Evolutionary conservation across 2,113 vertebrate species (phyloP), one percentile per base, ranked within the genome.

Genomic region (Tachysurus fulvidraco): DNA sequence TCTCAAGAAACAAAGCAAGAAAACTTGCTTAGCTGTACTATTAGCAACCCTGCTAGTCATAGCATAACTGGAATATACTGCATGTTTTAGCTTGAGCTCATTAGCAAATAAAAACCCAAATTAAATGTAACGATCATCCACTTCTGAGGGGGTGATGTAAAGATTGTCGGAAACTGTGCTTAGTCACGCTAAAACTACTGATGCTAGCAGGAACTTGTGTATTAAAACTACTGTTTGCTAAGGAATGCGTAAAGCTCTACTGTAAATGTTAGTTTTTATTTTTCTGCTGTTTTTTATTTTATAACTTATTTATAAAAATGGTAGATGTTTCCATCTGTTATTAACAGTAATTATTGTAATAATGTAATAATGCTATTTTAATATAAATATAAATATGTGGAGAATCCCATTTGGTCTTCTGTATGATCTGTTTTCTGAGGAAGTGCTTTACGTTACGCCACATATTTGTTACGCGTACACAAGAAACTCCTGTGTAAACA

Each of bases 311-410:
- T 92, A 89, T 92, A 76, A 85, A 81, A 64, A 36, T 80, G 89
- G 83, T 89, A 84, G 89, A 89, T 83, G 71, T 65, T 88, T 87
- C 88, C 90, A 92, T 90, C 89, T 65, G 90, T 93, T 93, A 92
- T 93, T 69, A 25, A 88, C 67, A 67, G 69, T 76, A 91, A 92
- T 91, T 84, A 84, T 88, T 93, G 92, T 94, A 83, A 87, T 93
- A 90, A 90, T 93, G 93, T 94, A 85, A 93, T 91, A 94, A 94
- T 94, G 93, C 93, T 94, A 94, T 95, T 95, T 95, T 95, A 94
- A 92, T 94, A 94, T 93, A 94, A 95, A 95, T 92, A 93, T 89
- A 92, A 92, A 89, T 60, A 60, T 91, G n/a, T 88, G 89, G 89
- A 91, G 89, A 76, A 65, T 77, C 30, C 25, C 57, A 23, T 85